Conservation (phyloP, 92 coral and sea anemone species). For the Porites rus region DNA sequence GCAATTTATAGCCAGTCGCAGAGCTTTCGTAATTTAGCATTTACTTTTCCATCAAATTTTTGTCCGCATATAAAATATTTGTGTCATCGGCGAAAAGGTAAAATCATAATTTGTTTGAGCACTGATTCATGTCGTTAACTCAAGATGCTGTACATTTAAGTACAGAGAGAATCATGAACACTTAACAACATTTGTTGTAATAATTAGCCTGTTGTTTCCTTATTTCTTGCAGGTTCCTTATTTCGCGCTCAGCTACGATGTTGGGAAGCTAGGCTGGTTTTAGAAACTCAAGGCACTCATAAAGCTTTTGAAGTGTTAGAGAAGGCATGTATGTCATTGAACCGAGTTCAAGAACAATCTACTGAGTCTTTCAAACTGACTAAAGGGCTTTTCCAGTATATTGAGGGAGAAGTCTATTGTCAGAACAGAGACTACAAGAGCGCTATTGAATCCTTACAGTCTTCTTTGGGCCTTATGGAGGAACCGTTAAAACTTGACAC, state of each 20-base stretch:
- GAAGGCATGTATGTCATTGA: slow-evolving; percentile 39
- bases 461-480: slow-evolving; percentile 34
- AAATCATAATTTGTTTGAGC: no score
- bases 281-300: slow-evolving; percentile 51
- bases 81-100: no score
- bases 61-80: no score
- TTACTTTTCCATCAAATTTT: no score
- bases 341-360: slow-evolving; percentile 42
- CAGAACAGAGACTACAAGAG: slow-evolving; percentile 1
- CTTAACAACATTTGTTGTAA: no score
- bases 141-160: no score
- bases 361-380: slow-evolving; percentile 28
- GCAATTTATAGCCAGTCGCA: no score
- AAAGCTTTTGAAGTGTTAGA: slow-evolving; percentile 51
- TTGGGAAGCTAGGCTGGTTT: slow-evolving; percentile 72
- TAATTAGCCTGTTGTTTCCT: no score
- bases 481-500: slow-evolving; percentile 35
- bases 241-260: slow-evolving; percentile 55
- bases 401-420: slow-evolving; percentile 43
- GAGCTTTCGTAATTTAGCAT: no score
- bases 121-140: no score
- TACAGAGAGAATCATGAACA: no score
- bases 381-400: slow-evolving; percentile 32
- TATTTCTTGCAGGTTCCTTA: neutral
- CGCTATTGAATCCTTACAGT: slow-evolving; percentile 33